Percentiles rank a stretch among this genome's conserved stretches.
Evolutionary conservation across 2,113 vertebrate species (phyloP).

Genomic region (Ceyx margarethae): DNA sequence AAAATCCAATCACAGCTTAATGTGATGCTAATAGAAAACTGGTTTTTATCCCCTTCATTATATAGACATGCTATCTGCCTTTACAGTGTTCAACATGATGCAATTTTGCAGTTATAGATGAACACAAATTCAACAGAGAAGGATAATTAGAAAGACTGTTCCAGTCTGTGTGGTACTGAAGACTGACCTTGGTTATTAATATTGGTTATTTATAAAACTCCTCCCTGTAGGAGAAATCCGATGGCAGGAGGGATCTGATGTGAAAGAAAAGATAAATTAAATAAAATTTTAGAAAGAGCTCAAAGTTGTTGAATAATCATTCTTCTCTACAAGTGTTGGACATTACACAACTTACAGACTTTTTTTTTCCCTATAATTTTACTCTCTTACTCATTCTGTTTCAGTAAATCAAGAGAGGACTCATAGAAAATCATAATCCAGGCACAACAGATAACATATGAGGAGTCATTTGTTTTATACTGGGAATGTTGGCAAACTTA

Average conservation of each 20-base stretch:
- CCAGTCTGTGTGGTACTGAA: neutral
- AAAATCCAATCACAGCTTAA: conserved; percentile 1
- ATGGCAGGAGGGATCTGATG: neutral
- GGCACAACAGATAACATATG: conserved; percentile 38
- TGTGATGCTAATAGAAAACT: neutral
- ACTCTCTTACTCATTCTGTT: conserved; percentile 57
- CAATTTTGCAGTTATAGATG: neutral
- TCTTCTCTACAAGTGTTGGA: neutral
- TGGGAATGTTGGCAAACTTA: conserved; percentile 22
- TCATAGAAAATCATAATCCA: conserved; percentile 26
- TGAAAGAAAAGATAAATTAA: neutral
- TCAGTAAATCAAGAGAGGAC: conserved; percentile 43
- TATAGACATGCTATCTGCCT: neutral
- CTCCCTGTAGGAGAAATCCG: neutral
- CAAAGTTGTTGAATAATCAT: neutral
- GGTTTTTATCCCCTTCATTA: neutral
- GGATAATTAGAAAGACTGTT: neutral
- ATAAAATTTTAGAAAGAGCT: neutral
- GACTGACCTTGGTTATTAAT: neutral
- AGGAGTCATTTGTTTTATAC: conserved; percentile 22
- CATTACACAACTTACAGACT: neutral
- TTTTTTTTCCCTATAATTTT: conserved; percentile 28
- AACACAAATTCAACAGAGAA: neutral
- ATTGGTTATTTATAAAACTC: neutral
- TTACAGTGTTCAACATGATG: neutral